phyloP scores from a whole-genome alignment of 2,888 invertebrate genomes.

The Ormyrus pomaceus region DNA sequence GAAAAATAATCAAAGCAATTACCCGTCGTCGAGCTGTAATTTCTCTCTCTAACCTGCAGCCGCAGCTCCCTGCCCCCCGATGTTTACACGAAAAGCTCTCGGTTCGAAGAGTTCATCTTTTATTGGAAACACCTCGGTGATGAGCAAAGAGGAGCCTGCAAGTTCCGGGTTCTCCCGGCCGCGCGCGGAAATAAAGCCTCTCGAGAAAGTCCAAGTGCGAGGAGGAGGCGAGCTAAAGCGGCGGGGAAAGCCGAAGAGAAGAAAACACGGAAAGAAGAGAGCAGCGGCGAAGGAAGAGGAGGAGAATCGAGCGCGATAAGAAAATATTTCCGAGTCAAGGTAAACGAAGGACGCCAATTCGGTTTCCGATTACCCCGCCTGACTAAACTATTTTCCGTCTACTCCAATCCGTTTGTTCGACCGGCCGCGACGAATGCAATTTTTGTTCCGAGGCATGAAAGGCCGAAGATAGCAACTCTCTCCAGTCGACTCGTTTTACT shows the following conservation, averaged over 20 bases:
- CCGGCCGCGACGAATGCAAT: no score
- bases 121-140: slow-evolving; percentile 27
- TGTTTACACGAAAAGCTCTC: no score
- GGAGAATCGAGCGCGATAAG: slow-evolving; percentile 21
- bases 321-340: slow-evolving; percentile 35
- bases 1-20: slow-evolving; percentile 1
- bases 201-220: slow-evolving; percentile 1
- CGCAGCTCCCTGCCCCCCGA: no score
- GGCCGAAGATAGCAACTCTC: no score
- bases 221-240: neutral
- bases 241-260: neutral
- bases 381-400: slow-evolving; percentile 7
- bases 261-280: neutral
- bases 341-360: slow-evolving; percentile 13
- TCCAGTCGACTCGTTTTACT: no score
- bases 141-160: neutral
- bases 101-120: neutral
- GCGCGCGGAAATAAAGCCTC: slow-evolving; percentile 32
- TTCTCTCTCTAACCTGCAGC: no score
- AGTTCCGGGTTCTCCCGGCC: slow-evolving; percentile 1
- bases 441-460: no score
- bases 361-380: slow-evolving; percentile 21
- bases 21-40: neutral
- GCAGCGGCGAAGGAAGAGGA: neutral
- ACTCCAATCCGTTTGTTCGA: neutral